A percentile compares a stretch with the other conserved stretches of the same genome.
phyloP scores from a whole-genome alignment of 2,888 invertebrate genomes.

The Thelaira solivaga region DNA sequence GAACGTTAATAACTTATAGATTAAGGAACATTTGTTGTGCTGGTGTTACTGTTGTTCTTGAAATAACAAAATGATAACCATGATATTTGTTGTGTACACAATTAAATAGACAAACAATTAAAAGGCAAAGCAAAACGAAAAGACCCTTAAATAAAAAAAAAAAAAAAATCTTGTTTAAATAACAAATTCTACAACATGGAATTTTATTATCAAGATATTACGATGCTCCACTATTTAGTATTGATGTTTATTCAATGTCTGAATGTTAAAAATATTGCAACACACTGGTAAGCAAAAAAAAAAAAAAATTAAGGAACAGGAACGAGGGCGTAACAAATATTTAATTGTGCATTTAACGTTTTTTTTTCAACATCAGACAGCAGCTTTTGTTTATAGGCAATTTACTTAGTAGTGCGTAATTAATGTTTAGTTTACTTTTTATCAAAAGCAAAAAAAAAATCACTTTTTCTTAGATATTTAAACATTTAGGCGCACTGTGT shows the following conservation, averaged over 20 bases:
- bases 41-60: conserved; percentile 9
- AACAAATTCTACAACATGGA: background rate
- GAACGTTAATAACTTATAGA: conserved; percentile 29
- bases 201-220: conserved; percentile 37
- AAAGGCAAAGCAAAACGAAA: conserved; percentile 6
- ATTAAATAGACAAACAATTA: conserved; percentile 39
- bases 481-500: conserved; percentile 54
- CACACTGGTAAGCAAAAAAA: too few species aligned
- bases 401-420: conserved; percentile 65
- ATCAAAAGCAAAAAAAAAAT: background rate
- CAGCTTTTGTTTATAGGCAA: conserved; percentile 57
- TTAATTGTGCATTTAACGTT: conserved; percentile 69
- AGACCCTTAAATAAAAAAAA: background rate
- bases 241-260: conserved; percentile 18
- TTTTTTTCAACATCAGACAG: conserved; percentile 2
- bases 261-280: background rate
- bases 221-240: background rate
- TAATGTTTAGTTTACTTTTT: conserved; percentile 61
- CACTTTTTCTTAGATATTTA: conserved; percentile 21
- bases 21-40: conserved; percentile 16
- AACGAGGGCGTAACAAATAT: conserved; percentile 73
- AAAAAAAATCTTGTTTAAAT: conserved; percentile 14
- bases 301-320: background rate
- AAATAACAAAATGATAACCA: conserved; percentile 43
- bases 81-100: conserved; percentile 41